Percentiles rank a stretch among this genome's conserved stretches.
phyloP scores from a whole-genome alignment of 2,113 vertebrate genomes.

The Canis aureus region DNA sequence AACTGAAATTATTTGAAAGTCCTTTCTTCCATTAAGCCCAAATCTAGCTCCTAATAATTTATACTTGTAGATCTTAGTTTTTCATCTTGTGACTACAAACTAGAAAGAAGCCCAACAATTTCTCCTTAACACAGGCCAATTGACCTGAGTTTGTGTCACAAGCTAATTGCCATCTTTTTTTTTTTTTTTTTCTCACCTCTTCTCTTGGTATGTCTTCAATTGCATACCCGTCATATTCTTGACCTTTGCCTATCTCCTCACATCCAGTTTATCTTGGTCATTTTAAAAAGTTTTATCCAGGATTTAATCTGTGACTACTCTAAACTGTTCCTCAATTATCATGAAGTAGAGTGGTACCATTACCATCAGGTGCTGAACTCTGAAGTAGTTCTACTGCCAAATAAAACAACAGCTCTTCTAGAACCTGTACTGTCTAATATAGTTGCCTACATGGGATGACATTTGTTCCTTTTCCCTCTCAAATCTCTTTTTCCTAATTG shows the following conservation, averaged over 20 bases:
- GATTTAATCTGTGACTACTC: background rate
- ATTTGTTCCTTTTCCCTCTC: background rate
- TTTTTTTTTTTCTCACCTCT: background rate
- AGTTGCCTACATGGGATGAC: background rate
- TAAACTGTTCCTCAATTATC: background rate
- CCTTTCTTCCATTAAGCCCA: slow-evolving; percentile 62
- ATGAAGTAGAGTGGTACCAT: background rate
- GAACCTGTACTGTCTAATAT: background rate
- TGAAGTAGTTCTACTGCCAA: background rate
- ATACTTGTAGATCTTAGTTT: background rate
- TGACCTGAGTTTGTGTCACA: background rate
- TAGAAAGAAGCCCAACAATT: background rate
- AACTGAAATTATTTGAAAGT: slow-evolving; percentile 55
- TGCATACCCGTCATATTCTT: background rate
- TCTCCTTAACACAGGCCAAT: background rate
- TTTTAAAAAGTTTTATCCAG: background rate
- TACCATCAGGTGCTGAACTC: background rate
- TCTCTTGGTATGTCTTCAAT: background rate
- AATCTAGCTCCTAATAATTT: slow-evolving; percentile 52
- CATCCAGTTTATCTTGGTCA: background rate
- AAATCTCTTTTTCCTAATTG: background rate
- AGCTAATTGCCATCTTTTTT: background rate
- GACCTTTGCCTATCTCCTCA: background rate
- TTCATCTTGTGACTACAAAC: background rate
- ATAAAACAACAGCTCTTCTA: background rate